Evolutionary conservation across 1,140 invertebrate genomes (phyloP).

Genomic region (Argopecten irradians): DNA sequence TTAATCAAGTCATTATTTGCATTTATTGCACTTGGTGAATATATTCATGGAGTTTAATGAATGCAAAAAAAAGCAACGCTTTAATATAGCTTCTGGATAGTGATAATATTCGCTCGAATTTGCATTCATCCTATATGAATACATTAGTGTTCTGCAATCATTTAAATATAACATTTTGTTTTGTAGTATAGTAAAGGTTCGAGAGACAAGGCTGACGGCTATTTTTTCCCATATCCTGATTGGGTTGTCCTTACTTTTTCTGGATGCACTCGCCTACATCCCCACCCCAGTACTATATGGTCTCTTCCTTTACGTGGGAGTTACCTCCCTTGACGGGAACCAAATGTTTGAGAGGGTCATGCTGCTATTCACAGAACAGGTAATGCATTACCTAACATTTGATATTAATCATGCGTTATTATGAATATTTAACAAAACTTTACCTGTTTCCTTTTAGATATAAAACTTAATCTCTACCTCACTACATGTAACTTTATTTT

Average conservation of each 20-base stretch:
- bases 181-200: constrained; percentile 82
- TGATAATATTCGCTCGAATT: no score
- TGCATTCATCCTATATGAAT: background rate
- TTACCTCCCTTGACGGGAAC: constrained; percentile 83
- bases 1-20: no score
- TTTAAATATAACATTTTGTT: constrained; percentile 24
- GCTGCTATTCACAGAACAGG: constrained; percentile 84
- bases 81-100: no score
- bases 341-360: constrained; percentile 84
- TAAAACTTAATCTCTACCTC: no score
- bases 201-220: constrained; percentile 82
- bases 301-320: constrained; percentile 84
- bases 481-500: no score
- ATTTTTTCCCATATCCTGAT: constrained; percentile 83
- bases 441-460: background rate
- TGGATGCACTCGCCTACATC: constrained; percentile 81
- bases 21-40: no score
- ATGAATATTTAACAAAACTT: background rate
- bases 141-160: background rate
- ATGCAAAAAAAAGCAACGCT: no score
- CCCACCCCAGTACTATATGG: constrained; percentile 83
- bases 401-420: no score
- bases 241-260: constrained; percentile 81
- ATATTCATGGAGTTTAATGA: no score
- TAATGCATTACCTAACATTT: constrained; percentile 62